These are phyloP conservation scores for Erpornis zantholeuca DNA, from an alignment of 2,113 vertebrate genomes.

Conservation along the genomic window DNA sequence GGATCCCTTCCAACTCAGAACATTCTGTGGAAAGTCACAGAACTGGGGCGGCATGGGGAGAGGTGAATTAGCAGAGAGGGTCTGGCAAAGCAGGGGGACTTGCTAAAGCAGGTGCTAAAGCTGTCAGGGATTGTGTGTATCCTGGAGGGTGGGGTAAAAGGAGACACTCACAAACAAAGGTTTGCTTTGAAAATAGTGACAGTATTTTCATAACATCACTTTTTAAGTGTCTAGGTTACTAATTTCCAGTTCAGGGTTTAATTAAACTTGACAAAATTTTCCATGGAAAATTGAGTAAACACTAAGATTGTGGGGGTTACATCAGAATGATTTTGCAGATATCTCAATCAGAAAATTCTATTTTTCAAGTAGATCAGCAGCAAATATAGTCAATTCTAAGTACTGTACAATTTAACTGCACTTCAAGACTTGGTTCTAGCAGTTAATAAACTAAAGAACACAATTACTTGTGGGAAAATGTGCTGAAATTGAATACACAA, in stretches of 20 bases:
- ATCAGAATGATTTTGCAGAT: not conserved
- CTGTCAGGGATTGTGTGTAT: not conserved
- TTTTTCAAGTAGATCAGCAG: not conserved
- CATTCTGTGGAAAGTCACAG: not conserved
- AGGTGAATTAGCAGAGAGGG: not conserved
- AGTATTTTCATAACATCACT: not conserved
- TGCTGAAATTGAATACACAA: not conserved
- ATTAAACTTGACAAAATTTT: not conserved
- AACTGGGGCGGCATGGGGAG: accelerated
- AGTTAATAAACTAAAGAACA: not conserved
- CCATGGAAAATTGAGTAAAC: not conserved
- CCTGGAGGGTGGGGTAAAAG: not conserved
- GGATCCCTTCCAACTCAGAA: not conserved
- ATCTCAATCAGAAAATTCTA: not conserved
- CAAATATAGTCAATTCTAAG: not conserved
- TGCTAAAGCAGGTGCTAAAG: not conserved
- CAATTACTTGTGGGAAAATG: not conserved
- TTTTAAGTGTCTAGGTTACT: not conserved
- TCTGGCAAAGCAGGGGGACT: not conserved
- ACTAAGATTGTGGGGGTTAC: not conserved
- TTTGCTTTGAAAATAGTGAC: not conserved
- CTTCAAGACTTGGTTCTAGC: not conserved
- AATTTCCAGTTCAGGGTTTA: not conserved
- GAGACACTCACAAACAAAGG: not conserved
- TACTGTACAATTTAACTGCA: not conserved